Evolutionary conservation across 2,888 invertebrate genomes (phyloP).

Genomic region (Watsonalla binaria): DNA sequence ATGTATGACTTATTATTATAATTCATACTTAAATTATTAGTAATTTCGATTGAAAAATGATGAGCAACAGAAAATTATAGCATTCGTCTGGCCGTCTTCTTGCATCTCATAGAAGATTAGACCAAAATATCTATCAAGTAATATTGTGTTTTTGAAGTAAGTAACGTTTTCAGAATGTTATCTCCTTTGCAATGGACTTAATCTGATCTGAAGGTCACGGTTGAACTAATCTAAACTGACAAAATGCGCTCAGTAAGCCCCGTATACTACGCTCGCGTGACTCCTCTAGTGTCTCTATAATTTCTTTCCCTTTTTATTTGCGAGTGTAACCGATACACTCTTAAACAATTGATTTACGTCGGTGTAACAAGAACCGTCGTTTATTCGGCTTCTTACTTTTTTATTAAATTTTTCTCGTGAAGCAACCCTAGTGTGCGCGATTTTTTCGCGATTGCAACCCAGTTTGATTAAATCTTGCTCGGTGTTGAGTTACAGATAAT

Average conservation of each 20-base stretch:
- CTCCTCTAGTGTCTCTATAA: slow-evolving; percentile 4
- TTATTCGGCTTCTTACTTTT: slow-evolving; percentile 25
- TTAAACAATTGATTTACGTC: slow-evolving; percentile 31
- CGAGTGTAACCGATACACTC: slow-evolving; percentile 53
- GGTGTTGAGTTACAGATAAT: slow-evolving; percentile 3
- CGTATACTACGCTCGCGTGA: slow-evolving; percentile 7
- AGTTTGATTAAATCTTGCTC: slow-evolving; percentile 4
- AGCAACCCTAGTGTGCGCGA: background rate
- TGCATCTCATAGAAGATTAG: too few species aligned
- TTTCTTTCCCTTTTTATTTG: slow-evolving; percentile 35
- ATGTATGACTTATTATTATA: too few species aligned
- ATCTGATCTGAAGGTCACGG: too few species aligned
- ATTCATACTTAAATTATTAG: too few species aligned
- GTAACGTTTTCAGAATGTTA: too few species aligned
- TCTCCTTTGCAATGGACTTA: too few species aligned
- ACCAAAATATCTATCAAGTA: too few species aligned
- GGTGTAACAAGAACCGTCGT: slow-evolving; percentile 30
- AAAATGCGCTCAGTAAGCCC: too few species aligned
- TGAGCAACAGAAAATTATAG: too few species aligned
- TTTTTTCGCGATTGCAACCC: slow-evolving; percentile 4
- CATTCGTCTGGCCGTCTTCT: background rate
- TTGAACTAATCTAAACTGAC: too few species aligned
- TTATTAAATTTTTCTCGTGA: slow-evolving; percentile 16
- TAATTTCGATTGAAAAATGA: too few species aligned
- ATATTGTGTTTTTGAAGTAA: too few species aligned